Evolutionary conservation across 2,888 invertebrate genomes (phyloP), one percentile per base, ranked within the genome.

Genomic region (Epistrophe grossulariae): DNA sequence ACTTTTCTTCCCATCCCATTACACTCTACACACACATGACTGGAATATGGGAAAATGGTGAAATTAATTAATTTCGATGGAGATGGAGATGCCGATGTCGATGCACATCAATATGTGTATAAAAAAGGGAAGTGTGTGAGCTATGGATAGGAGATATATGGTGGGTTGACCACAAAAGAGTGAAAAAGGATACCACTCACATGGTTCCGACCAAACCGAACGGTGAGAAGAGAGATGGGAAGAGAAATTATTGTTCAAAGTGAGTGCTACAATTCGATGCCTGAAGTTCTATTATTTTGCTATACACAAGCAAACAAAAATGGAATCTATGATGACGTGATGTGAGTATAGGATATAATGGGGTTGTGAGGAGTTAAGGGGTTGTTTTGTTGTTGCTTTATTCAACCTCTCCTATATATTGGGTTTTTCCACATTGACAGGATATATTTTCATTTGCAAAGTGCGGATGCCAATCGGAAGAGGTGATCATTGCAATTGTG

Each of bases 51-150:
- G 31, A 57, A 57, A 40, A 64, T 28, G 15, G 64, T 45, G 28
- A 64, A 64, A 45, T 64, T 64, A 64, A 64, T 64, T 64, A 64
- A 64, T 45, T 64, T 64, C 45, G 64, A 64, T 45, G n/a, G 64
- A 11, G 64, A 45, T 43, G n/a, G 45, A 7, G 64, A 45, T 43
- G 62, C 9, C n/a, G 43, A 45, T 64, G 4, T 10, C 11, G 31
- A 64, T 64, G 28, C 28, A 45, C 62, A 43, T 64, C 64, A 43
- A 62, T 62, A 24, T 35, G 9, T 13, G 11, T 1, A 5, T 8
- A 8, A 15, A 15, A 4, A 28, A 24, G 28, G 28, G 4, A 55
- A 55, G n/a, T 4, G 55, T 31, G n/a, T 31, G 55, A 31, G 55
- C 28, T 24, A 15, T 55, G 52, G 52, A 15, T 55, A 59, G 35